phyloP scores from a whole-genome alignment of 2,888 invertebrate genomes.

The Xylocampa areola region DNA sequence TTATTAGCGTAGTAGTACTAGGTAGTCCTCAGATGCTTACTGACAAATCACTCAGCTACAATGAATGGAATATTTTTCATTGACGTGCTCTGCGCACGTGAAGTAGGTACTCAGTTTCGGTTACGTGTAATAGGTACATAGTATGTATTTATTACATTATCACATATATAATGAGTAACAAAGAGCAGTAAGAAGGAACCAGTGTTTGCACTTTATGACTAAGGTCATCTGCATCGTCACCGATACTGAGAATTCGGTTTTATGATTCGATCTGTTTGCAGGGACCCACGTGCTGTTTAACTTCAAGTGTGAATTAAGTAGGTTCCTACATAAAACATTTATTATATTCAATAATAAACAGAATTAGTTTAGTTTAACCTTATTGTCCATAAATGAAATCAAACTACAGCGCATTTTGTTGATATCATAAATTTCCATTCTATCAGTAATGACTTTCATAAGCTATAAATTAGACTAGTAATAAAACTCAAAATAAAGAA shows the following conservation, averaged over 20 bases:
- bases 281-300: constrained; percentile 61
- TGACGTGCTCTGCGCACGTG: constrained; percentile 51
- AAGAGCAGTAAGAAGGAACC: constrained; percentile 59
- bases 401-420: background rate
- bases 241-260: constrained; percentile 66
- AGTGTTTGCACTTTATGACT: constrained; percentile 62
- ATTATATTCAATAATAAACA: no score
- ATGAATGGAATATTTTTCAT: constrained; percentile 79
- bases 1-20: constrained; percentile 61
- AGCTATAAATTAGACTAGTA: constrained; percentile 6
- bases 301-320: constrained; percentile 38
- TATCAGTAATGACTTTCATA: constrained; percentile 3
- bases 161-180: constrained; percentile 53
- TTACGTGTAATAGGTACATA: constrained; percentile 42
- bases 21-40: constrained; percentile 57
- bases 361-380: no score
- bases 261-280: constrained; percentile 59
- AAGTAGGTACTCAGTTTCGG: constrained; percentile 39
- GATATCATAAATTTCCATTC: background rate
- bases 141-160: constrained; percentile 43
- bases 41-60: constrained; percentile 60
- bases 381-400: no score
- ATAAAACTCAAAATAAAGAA: constrained; percentile 14
- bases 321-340: constrained; percentile 4
- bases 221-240: constrained; percentile 65